Conservation (phyloP, 2,113 vertebrate species). For the Boleophthalmus pectinirostris region DNA sequence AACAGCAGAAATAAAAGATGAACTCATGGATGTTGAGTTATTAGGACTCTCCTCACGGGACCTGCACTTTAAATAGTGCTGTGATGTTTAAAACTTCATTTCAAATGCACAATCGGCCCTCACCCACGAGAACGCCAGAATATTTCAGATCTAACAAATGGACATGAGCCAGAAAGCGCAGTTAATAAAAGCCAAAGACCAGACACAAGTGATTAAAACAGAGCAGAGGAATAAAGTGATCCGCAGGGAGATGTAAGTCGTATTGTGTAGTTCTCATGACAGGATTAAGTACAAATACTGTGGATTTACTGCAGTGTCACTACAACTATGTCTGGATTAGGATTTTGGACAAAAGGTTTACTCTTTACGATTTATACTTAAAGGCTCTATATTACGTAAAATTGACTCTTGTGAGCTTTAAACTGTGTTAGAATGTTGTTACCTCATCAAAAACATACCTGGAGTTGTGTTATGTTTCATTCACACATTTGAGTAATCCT, state of each 20-base stretch:
- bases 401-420: neutral
- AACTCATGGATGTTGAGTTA: slow-evolving; percentile 57
- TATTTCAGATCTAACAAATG: slow-evolving; percentile 74
- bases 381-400: neutral
- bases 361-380: neutral
- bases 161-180: slow-evolving; percentile 61
- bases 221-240: slow-evolving; percentile 60
- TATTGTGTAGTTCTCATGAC: slow-evolving; percentile 57
- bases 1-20: slow-evolving; percentile 48
- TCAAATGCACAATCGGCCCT: slow-evolving; percentile 74
- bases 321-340: slow-evolving; percentile 21
- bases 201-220: slow-evolving; percentile 69
- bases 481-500: no score
- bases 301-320: slow-evolving; percentile 61
- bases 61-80: slow-evolving; percentile 70
- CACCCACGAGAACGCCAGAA: slow-evolving; percentile 63
- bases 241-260: slow-evolving; percentile 64
- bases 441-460: no score
- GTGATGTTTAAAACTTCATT: slow-evolving; percentile 75
- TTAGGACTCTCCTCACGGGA: slow-evolving; percentile 67
- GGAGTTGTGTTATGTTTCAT: no score
- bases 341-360: neutral
- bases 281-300: slow-evolving; percentile 66
- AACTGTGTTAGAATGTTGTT: no score
- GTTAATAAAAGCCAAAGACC: slow-evolving; percentile 72